Conservation (phyloP, 2,797 vertebrate genomes). For the Gallirallus australis region DNA sequence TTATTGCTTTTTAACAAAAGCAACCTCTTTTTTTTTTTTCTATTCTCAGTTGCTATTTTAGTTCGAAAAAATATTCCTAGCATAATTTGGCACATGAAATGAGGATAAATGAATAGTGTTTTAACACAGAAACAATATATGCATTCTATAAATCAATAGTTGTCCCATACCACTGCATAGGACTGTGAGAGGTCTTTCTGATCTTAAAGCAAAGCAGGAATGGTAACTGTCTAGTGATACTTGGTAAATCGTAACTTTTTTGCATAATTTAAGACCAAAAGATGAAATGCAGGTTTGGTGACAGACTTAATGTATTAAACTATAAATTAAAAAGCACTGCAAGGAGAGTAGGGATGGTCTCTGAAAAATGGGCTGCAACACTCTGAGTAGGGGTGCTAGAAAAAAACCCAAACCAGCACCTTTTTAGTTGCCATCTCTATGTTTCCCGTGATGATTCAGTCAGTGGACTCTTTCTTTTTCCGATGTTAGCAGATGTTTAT, state of each 20-base stretch:
- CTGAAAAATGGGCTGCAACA: background rate
- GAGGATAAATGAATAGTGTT: background rate
- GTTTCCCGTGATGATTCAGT: background rate
- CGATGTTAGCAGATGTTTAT: background rate
- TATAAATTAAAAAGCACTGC: background rate
- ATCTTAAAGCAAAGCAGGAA: background rate
- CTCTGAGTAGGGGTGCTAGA: background rate
- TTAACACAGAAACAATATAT: background rate
- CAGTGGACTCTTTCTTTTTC: background rate
- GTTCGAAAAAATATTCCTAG: background rate
- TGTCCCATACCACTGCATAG: background rate
- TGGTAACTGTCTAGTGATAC: background rate
- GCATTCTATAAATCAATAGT: background rate
- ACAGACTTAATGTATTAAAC: background rate
- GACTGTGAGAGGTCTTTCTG: background rate
- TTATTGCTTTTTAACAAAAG: background rate
- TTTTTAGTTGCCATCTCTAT: background rate
- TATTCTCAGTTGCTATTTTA: background rate
- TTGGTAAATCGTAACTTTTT: background rate
- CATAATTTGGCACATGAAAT: background rate
- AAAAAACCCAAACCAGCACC: background rate
- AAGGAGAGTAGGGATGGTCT: background rate
- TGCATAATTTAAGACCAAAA: background rate
- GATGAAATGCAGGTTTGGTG: background rate
- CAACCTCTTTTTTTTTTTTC: background rate